Base-by-base conservation (phyloP, 2,113 vertebrate genomes). In the Hippocampus guttulatus region DNA sequence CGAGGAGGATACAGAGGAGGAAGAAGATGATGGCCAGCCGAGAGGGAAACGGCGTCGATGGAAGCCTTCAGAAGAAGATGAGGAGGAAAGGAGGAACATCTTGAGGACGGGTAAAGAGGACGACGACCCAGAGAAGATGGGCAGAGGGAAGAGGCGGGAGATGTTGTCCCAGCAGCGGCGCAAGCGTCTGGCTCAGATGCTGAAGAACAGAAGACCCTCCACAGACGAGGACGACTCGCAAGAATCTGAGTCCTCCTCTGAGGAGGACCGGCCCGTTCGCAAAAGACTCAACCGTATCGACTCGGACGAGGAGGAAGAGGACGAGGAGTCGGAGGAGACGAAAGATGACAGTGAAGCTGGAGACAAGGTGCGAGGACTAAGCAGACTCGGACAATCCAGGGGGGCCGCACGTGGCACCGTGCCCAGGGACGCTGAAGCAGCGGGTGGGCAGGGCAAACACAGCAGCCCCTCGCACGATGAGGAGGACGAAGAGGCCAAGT, bases 201-300 rank as follows among this genome's bases (percentile, higher is more conserved):
- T 89, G 71, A 91, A 92, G 74, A 90, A 81, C 33, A 83, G 83
- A 30, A 85, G 88, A 43, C 88, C 89, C 30, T 90, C 89, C 0
- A 91, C 88, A 0, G 91, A 92, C 8, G 89, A 91, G 0, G 92
- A 91, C 0, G 83, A 84, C 5, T 90, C 86, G 0, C 88, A 91
- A 0, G 90, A 91, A 0, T 88, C 85, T 0, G 86, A 91, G 15
- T 92, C 91, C 0, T 89, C 85, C 0, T 90, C 91, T 0, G 90
- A 90, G 2, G 91, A 91, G 45, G 93, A 93, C 64, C 93, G 89
- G 45, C 95, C 95, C 0, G 70, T 94, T 66, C 94, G 95, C 30
- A 98, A 96, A 74, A 93, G 95, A 76, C 91, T 95, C 30, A 97
- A 97, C 61, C 94, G 95, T 20, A 97, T 97, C 0, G 96, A 97